These are phyloP conservation scores for Cromileptes altivelis DNA, from an alignment of 2,113 vertebrate species.

Conservation along the genomic window DNA sequence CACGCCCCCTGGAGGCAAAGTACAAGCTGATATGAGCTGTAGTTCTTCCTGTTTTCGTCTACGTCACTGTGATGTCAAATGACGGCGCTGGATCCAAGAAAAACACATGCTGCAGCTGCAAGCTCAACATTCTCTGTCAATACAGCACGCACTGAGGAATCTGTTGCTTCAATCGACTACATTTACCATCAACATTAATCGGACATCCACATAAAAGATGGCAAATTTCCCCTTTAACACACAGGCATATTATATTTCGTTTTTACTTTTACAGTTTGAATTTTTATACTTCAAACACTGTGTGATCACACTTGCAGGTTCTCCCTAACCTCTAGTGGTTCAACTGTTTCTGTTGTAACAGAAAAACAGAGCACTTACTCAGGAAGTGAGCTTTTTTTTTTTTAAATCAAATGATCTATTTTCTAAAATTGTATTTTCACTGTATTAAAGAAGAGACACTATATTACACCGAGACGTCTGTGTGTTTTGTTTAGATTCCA, in stretches of 20 bases:
- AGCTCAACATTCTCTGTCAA: too few species aligned
- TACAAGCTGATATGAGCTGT: too few species aligned
- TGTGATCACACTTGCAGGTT: constrained; percentile 14
- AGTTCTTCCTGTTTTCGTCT: too few species aligned
- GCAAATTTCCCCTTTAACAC: not conserved
- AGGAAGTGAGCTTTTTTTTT: constrained; percentile 63
- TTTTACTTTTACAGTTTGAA: constrained; percentile 18
- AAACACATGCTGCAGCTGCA: too few species aligned
- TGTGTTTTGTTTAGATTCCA: constrained; percentile 29
- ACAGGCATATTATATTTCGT: not conserved
- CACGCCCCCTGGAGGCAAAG: too few species aligned
- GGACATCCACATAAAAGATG: too few species aligned
- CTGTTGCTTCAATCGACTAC: too few species aligned
- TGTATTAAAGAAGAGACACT: constrained; percentile 64
- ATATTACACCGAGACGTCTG: constrained; percentile 3
- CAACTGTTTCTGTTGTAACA: not conserved
- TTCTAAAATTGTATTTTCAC: constrained; percentile 62
- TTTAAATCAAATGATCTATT: constrained; percentile 68
- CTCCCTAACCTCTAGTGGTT: constrained; percentile 9
- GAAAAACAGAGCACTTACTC: constrained; percentile 57
- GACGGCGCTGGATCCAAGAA: too few species aligned
- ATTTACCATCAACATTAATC: too few species aligned
- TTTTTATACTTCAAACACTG: constrained; percentile 26
- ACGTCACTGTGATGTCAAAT: too few species aligned
- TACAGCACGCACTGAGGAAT: too few species aligned